Base-by-base conservation (phyloP, 30 jellyfish, hydroid and myxozoan genomes). In the Cassiopea xamachana region DNA sequence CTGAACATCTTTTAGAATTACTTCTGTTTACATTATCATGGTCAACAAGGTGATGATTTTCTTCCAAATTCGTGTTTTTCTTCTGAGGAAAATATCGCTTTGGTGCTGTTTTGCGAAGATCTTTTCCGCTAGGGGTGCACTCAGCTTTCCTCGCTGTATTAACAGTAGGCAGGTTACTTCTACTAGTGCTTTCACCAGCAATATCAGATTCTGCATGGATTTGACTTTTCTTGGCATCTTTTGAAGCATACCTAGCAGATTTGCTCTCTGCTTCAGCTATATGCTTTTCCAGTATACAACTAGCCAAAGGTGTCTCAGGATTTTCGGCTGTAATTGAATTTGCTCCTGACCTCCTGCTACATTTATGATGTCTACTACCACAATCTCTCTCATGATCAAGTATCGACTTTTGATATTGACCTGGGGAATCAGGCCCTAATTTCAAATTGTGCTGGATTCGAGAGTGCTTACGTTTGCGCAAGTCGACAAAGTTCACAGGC, bases 401-500 rank as follows among this genome's bases (percentile, higher is more conserved):
- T 17, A 4, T 44, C 18, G 95, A 88, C 2, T 12, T 77, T 15
- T 79, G 67, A 2, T 58, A 48, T 47, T 55, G 47, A 1, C 13
- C 75, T 18, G 82, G 70, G 58, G 51, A 15, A 16, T 46, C 86
- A 1, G 51, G 82, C 48, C 81, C 95, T 16, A 88, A 43, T 43
- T 69, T 64, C 9, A 58, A 81, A 59, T 88, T 69, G 72, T 71
- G 90, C 46, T 78, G 88, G 62, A 77, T 77, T 78, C 90, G 62
- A 39, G 86, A 46, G 48, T 46, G 80, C 50, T 69, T 88, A 14
- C 90, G 95, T 47, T 79, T 88, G 47, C 95, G 78, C 55, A 88
- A 73, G 50, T 88, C 95, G 13, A 88, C 95, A 49, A 60, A 88
- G 14, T 80, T 68, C 17, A 79, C 90, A 4, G 88, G 90, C 45